Evolutionary conservation across 2,797 vertebrate species (phyloP), one percentile per base, ranked within the genome.

Genomic region (Mormyrus proboscirostris): DNA sequence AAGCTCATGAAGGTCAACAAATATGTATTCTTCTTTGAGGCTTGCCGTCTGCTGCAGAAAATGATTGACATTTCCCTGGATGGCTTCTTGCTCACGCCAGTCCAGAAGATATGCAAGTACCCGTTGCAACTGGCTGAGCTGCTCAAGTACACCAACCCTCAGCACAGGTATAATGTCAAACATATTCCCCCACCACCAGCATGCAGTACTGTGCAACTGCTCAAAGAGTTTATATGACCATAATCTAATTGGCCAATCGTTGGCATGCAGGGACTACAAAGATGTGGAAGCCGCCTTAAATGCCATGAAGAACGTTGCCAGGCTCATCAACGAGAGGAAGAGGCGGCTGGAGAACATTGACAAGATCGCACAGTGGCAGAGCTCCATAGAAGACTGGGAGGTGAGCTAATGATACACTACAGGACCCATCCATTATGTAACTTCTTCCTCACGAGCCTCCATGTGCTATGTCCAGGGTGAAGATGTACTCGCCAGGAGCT

Each of bases 101-200:
- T 99, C 89, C 98, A 99, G 94, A 99, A 99, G 94, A 99, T 99
- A 95, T 99, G 98, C 97, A 99, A 99, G 92, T 99, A 99, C 49
- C 98, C 98, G 0, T 94, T 99, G 90, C 98, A 99, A 88, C 95
- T 99, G 93, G 98, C 97, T 0, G 98, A 99, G 90, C 96, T 99
- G 91, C 97, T 99, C 88, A 99, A 99, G 89, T 99, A 99, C 92
- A 99, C 98, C 79, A 98, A 96, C 91, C 97, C 98, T 33, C 97
- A 98, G 90, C 98, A 99, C 95, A 98, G 98, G 97, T 97, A 91
- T 90, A 6, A 4, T 14, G 51, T 53, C 50, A 33, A 12, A 76
- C 50, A 25, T 51, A 50, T 19, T 33, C 16, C n/a, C 38, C n/a
- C 14, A 38, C 73, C 73, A 44, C 69, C 44, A 22, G 44, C 79